Evolutionary conservation across 2,888 invertebrate genomes (phyloP).

Genomic region (Tuta absoluta): DNA sequence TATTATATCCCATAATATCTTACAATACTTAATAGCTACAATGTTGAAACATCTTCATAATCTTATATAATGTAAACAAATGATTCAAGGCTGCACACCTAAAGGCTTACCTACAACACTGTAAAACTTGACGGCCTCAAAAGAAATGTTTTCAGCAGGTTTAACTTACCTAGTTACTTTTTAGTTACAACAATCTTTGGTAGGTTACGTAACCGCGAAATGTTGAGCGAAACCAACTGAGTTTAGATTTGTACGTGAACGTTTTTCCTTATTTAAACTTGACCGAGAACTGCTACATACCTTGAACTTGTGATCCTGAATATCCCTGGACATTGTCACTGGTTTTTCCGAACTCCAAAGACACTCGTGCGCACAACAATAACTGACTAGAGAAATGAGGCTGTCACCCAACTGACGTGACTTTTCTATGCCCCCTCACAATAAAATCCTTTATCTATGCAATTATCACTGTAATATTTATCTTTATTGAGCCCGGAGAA

Average conservation of each 20-base stretch:
- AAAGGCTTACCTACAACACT: neutral
- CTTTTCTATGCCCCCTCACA: slow-evolving; percentile 63
- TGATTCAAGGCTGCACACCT: too few species aligned
- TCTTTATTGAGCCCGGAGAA: slow-evolving; percentile 66
- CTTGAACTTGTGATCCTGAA: slow-evolving; percentile 53
- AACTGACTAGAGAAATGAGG: neutral
- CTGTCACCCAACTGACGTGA: slow-evolving; percentile 33
- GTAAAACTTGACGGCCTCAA: neutral
- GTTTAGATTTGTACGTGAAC: neutral
- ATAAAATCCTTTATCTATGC: slow-evolving; percentile 70
- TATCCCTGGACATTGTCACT: slow-evolving; percentile 48
- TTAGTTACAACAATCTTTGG: neutral
- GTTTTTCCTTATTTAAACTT: neutral
- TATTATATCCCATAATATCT: too few species aligned
- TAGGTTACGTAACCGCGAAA: neutral
- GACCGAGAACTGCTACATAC: slow-evolving; percentile 44
- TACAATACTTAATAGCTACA: too few species aligned
- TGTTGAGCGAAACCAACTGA: neutral
- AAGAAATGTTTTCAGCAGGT: neutral
- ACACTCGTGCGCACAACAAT: neutral
- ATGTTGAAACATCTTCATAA: neutral
- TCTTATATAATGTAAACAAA: slow-evolving; percentile 3
- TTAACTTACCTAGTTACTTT: neutral
- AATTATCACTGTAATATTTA: slow-evolving; percentile 64
- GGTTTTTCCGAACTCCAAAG: slow-evolving; percentile 10